Conservation (phyloP, 2,113 vertebrate species). For the Nannospalax galili region DNA sequence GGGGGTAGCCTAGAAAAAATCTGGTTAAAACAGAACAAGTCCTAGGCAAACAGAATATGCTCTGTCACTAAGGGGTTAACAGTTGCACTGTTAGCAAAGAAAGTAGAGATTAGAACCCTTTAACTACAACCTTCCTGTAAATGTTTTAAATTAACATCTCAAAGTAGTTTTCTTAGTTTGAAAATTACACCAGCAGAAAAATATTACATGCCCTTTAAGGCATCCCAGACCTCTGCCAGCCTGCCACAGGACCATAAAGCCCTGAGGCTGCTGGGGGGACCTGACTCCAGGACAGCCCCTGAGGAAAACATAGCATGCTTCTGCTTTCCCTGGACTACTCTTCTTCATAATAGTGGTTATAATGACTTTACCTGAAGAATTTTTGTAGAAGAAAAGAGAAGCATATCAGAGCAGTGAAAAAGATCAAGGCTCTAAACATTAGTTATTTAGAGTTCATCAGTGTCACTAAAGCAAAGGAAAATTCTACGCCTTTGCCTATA, state of each 20-base stretch:
- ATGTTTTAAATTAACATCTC: not conserved
- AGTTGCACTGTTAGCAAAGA: not conserved
- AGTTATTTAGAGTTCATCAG: not conserved
- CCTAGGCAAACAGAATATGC: not conserved
- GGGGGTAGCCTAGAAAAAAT: not conserved
- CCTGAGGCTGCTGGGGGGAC: too few species aligned
- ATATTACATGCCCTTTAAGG: not conserved
- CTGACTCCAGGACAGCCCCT: not conserved
- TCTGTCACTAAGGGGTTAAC: not conserved
- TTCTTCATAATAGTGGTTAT: not conserved
- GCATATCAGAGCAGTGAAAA: not conserved
- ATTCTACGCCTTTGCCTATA: not conserved
- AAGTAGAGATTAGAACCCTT: not conserved
- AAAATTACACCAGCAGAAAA: not conserved
- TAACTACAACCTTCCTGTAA: not conserved
- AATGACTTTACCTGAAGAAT: not conserved
- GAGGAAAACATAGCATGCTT: not conserved
- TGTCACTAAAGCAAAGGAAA: not conserved
- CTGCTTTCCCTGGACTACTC: not conserved
- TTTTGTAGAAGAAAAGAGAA: not conserved
- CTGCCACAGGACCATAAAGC: not conserved
- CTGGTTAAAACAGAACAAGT: not conserved
- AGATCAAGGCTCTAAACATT: not conserved
- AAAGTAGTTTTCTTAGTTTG: not conserved
- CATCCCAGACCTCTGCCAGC: not conserved